Evolutionary conservation across 2,888 invertebrate species (phyloP), one percentile per base, ranked within the genome.

Genomic region (Chrysolina haemoptera): DNA sequence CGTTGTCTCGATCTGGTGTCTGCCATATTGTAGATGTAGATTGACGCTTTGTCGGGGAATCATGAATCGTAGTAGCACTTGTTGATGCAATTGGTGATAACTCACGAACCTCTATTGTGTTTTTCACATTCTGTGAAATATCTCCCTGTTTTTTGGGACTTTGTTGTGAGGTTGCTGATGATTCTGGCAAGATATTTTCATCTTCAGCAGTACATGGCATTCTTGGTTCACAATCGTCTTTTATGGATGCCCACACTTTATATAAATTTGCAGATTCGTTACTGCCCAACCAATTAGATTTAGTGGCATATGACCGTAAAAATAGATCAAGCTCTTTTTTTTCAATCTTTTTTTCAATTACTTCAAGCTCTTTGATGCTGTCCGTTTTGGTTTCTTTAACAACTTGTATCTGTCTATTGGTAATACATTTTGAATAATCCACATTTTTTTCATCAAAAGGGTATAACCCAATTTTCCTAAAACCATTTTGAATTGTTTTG

Each of bases 371-470:
- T 43, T 43, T 43, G 2, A 43, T 43, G 43, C 43, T 43, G 8
- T 1, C 43, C 8, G 43, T 43, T 43, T 43, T 43, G 43, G 8
- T 14, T 43, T 43, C 43, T 43, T 43, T 43, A 43, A 8, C 43
- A 18, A 16, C 18, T 41, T 66, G 46, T 16, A 20, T 48, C n/a
- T 1, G 16, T 16, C 48, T n/a, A 50, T 50, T 16, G 48, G 48
- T 8, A 50, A 70, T 59, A 43, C 69, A 69, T 67, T 75, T 70
- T 11, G 69, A n/a, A 55, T 73, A 68, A 68, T 68, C 59, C 4
- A 68, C 68, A 41, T 55, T 59, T 16, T 68, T 22, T 22, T 27
- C 18, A 43, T 55, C 16, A 14, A 68, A 41, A 40, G 41, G 64
- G 64, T 18, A 64, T 20, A 64, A 43, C 16, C 22, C 22, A 16